Conservation (phyloP, 2,888 invertebrate species). For the Torymus auratus region DNA sequence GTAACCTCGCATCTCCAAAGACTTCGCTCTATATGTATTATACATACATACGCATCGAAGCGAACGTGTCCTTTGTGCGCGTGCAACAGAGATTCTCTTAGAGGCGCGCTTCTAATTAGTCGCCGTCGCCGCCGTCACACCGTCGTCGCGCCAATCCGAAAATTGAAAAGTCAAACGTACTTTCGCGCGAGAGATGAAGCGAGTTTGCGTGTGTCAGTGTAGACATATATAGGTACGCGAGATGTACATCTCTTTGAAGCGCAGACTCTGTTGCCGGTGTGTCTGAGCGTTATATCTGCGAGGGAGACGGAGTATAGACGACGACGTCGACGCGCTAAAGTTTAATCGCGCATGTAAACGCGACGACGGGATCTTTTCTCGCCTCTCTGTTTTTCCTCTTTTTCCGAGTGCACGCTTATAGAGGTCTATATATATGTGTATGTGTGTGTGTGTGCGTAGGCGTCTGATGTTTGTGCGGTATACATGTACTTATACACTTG, state of each 20-base stretch:
- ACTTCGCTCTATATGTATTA: too few relatives aligned
- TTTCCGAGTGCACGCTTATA: background rate
- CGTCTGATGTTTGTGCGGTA: too few relatives aligned
- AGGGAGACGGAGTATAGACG: constrained; percentile 1
- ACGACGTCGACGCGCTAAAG: constrained; percentile 43
- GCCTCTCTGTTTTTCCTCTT: background rate
- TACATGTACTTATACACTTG: too few relatives aligned
- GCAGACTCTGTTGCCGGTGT: background rate
- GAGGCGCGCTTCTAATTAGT: constrained; percentile 16
- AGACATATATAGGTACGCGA: background rate
- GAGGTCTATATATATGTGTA: too few relatives aligned
- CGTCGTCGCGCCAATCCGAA: constrained; percentile 20
- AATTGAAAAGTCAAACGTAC: constrained; percentile 52
- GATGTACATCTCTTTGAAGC: constrained; percentile 8
- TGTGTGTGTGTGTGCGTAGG: too few relatives aligned
- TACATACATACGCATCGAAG: too few relatives aligned
- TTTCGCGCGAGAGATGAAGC: background rate
- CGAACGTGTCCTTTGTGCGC: too few relatives aligned
- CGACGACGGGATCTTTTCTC: constrained; percentile 3
- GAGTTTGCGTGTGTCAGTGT: too few relatives aligned
- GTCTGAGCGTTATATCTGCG: background rate
- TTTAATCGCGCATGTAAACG: constrained; percentile 53
- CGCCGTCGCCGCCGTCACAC: background rate
- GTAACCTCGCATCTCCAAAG: too few relatives aligned
- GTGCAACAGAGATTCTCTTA: background rate